Conservation (phyloP, 2,797 vertebrate species). For the Neoniphon sammara region DNA sequence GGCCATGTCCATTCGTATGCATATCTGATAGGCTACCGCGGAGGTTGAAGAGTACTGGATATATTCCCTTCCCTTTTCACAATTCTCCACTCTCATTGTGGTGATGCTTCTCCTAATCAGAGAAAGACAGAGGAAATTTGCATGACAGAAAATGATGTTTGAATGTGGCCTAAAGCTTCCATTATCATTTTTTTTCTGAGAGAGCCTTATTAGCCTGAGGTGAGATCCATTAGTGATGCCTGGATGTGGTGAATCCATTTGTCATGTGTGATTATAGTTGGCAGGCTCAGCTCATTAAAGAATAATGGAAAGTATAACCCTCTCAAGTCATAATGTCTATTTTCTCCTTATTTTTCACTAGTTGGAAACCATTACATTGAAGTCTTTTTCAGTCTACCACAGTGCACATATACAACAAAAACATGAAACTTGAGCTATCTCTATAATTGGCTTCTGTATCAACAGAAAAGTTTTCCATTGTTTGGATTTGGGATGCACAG, state of each 20-base stretch:
- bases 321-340: constrained; percentile 37
- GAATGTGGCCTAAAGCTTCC: constrained; percentile 47
- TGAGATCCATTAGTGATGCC: constrained; percentile 65
- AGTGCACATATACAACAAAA: constrained; percentile 7
- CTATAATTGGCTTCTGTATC: constrained; percentile 7
- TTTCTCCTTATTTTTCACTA: constrained; percentile 31
- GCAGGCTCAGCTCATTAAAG: constrained; percentile 58
- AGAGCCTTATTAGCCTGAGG: constrained; percentile 59
- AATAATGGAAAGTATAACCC: constrained; percentile 51
- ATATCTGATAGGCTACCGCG: constrained; percentile 20
- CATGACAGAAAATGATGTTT: constrained; percentile 39
- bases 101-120: constrained; percentile 33
- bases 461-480: neutral
- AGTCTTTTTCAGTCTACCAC: constrained; percentile 14
- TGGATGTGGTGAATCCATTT: constrained; percentile 62
- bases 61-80: constrained; percentile 30
- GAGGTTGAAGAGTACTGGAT: constrained; percentile 19
- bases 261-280: constrained; percentile 56
- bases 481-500: neutral
- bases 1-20: constrained; percentile 33
- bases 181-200: constrained; percentile 58
- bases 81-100: neutral
- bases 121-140: constrained; percentile 11
- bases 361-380: constrained; percentile 25
- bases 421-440: neutral